Evolutionary conservation across 2,113 vertebrate species (phyloP).

Genomic region (Struthidea cinerea): DNA sequence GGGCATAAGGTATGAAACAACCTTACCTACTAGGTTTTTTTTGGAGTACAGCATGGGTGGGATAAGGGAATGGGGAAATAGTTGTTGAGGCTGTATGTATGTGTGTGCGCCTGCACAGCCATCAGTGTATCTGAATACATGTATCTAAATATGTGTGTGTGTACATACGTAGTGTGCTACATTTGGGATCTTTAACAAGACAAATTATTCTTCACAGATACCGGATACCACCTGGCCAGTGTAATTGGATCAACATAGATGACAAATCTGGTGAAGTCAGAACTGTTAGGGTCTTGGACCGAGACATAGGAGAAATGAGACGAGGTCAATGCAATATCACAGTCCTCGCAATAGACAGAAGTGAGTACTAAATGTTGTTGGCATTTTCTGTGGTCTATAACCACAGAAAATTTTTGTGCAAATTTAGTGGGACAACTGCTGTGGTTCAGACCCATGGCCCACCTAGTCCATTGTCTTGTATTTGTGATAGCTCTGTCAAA

Average conservation of each 20-base stretch:
- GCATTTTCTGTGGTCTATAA: not conserved
- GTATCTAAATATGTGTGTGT: not conserved
- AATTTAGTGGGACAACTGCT: not conserved
- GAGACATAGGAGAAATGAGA: slow-evolving; percentile 77
- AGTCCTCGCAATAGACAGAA: slow-evolving; percentile 67
- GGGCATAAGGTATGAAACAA: slow-evolving; percentile 77
- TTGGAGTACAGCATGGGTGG: not conserved
- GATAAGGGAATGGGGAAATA: not conserved
- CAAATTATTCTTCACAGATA: slow-evolving; percentile 73
- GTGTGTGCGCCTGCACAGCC: accelerated
- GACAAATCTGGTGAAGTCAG: slow-evolving; percentile 74
- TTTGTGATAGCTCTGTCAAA: not conserved
- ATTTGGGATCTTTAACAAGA: not conserved
- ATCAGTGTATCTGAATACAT: not conserved
- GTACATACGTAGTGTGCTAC: not conserved
- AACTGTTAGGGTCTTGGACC: slow-evolving; percentile 78
- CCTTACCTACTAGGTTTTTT: not conserved
- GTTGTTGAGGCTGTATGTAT: not conserved
- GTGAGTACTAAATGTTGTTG: slow-evolving; percentile 62
- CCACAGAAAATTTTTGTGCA: not conserved
- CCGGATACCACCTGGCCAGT: slow-evolving; percentile 75
- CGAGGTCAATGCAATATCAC: slow-evolving; percentile 75
- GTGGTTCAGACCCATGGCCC: not conserved
- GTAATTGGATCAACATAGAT: slow-evolving; percentile 80
- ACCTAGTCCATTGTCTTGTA: not conserved